Conservation (phyloP, 2,888 invertebrate genomes). For the Auanema sp. region DNA sequence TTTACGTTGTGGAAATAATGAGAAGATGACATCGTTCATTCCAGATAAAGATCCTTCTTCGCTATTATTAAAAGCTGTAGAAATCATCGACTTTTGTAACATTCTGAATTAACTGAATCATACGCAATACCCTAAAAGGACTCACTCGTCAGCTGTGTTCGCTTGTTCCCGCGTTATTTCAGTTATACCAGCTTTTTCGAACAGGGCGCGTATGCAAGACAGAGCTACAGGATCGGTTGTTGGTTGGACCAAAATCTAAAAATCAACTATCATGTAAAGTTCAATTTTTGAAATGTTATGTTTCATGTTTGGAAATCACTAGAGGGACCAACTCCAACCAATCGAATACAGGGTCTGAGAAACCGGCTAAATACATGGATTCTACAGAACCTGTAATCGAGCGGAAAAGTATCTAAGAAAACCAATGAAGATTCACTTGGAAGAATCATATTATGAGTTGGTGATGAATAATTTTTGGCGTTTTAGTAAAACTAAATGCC, state of each 20-base stretch:
- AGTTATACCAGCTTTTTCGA: slow-evolving; percentile 15
- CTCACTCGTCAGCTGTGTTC: slow-evolving; percentile 15
- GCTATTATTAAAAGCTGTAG: neutral
- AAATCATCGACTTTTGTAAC: neutral
- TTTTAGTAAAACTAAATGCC: too few relatives aligned
- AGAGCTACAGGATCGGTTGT: slow-evolving; percentile 17
- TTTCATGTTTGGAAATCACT: too few relatives aligned
- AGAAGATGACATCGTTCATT: slow-evolving; percentile 19
- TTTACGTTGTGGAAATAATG: slow-evolving; percentile 17
- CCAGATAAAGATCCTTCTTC: too few relatives aligned
- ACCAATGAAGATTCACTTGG: too few relatives aligned
- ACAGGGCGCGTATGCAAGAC: slow-evolving; percentile 13
- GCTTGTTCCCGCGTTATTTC: slow-evolving; percentile 23
- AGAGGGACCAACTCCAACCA: too few relatives aligned
- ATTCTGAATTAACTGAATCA: slow-evolving; percentile 7
- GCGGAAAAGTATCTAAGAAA: too few relatives aligned
- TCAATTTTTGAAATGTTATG: too few relatives aligned
- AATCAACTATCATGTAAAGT: neutral
- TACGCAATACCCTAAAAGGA: neutral
- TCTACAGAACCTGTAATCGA: too few relatives aligned
- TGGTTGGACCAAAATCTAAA: slow-evolving; percentile 15
- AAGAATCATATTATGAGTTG: too few relatives aligned
- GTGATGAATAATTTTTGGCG: too few relatives aligned
- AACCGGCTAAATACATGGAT: too few relatives aligned
- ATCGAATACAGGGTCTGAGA: too few relatives aligned